Base-by-base conservation (phyloP, 2,888 invertebrate species). In the Caenorhabditis sp. region DNA sequence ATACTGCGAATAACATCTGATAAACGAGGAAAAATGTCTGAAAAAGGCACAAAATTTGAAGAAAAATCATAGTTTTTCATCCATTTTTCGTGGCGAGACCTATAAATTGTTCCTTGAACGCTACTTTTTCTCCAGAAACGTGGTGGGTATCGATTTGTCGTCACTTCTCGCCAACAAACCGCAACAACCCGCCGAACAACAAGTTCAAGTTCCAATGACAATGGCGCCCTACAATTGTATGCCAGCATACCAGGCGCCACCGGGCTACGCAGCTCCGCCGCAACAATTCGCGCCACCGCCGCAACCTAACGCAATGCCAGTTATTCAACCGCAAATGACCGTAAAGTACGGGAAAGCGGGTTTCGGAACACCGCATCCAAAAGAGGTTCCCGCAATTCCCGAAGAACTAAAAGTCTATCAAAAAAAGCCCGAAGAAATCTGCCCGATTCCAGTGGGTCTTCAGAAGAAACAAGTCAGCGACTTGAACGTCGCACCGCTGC, bases 291-390 rank as follows among this genome's bases (percentile, higher is more conserved):
- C 43, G 43, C 43, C 43, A 43, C 3, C 14, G 17, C 6, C 3
- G 17, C 5, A 17, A 43, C 43, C 43, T 2, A 43, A 43, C 14
- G 6, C 43, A 17, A 10, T 43, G 43, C n/a, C n/a, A n/a, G n/a
- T n/a, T n/a, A 43, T 43, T 17, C 12, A 43, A 43, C 12, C 50
- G 21, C n/a, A 51, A 21, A 31, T 31, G 6, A 19, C 55, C 10
- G 19, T 69, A 12, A 37, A 62, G 0, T 53, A 23, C 12, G 69
- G 69, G 53, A 69, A 65, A 53, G 61, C 61, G 8, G 69, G 69
- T 14, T 69, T 69, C 49, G 10, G 23, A 3, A 69, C 69, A 3
- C 69, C 69, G 17, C 64, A 65, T 54, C 65, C 69, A 12, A 64
- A 57, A n/a, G 69, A 64, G 12, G 24, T 61, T 43, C 66, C 66